Evolutionary conservation across 2,797 vertebrate genomes (phyloP), one percentile per base, ranked within the genome.

Genomic region (Sebastes matsubarae): DNA sequence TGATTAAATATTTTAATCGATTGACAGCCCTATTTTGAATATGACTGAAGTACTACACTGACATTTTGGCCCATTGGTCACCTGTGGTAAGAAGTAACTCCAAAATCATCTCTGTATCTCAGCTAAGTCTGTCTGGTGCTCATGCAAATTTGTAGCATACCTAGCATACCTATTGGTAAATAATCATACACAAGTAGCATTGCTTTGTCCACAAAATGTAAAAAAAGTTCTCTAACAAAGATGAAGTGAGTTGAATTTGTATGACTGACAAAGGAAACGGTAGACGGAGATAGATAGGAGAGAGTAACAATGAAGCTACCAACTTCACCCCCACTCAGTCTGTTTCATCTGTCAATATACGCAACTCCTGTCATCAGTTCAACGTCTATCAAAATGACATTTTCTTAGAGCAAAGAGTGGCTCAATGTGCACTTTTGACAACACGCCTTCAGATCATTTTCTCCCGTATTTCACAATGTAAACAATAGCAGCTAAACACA

Each of bases 21-120:
- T 46, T 46, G 14, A 46, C 38, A 46, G 38, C 38, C 38, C 38
- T 46, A 46, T 46, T 46, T 18, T 46, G 38, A 46, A 46, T 46
- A 46, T 16, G 14, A 46, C 38, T 46, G 38, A 46, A 46, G 38
- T 46, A 46, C 38, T 46, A 46, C 38, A 46, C 38, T 46, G 38
- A 46, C 38, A 46, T 46, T 16, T 46, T 46, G 38, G 38, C 69
- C 67, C 60, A 52, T 34, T 67, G 55, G 59, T 74, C 65, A 46
- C 46, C 29, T 38, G 2, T 25, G 68, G 34, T 69, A 73, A 73
- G 6, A 30, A 34, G 34, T 11, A 34, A 57, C 9, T 42, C 61
- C 20, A 12, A 64, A 69, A 75, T 70, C 66, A 42, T 34, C 68
- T 79, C 22, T 52, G 9, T 72, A 29, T 85, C 71, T 63, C 65